These are phyloP conservation scores for Nestor notabilis DNA, from an alignment of 2,113 vertebrate genomes.

Conservation along the genomic window DNA sequence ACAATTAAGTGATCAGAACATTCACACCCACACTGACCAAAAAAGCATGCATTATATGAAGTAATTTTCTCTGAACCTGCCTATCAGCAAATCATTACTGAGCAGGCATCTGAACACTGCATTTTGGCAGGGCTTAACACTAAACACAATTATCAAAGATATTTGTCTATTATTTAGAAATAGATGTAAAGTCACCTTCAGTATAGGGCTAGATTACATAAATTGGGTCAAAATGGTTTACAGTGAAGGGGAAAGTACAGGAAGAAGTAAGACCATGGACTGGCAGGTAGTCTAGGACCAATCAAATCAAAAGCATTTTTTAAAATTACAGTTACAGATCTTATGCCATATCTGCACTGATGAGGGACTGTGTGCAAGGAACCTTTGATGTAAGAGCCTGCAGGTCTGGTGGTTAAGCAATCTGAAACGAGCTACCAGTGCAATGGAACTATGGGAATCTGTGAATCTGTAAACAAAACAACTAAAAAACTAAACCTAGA, in stretches of 20 bases:
- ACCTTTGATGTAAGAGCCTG: neutral
- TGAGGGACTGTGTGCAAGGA: neutral
- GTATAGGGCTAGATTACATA: neutral
- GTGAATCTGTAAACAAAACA: neutral
- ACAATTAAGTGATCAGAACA: conserved; percentile 59
- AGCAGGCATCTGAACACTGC: neutral
- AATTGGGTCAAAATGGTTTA: neutral
- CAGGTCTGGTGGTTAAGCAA: neutral
- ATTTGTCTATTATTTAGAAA: neutral
- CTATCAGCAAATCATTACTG: conserved; percentile 15
- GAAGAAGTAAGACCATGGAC: neutral
- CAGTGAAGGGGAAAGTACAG: neutral
- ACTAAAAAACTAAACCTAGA: neutral
- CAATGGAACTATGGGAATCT: neutral
- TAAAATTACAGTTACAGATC: neutral
- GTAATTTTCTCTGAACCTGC: neutral
- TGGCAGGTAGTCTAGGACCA: neutral
- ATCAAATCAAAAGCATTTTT: neutral
- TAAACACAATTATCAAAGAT: neutral
- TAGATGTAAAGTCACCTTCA: neutral
- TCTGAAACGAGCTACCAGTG: neutral
- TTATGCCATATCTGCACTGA: neutral
- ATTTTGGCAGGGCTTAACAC: neutral
- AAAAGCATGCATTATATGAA: neutral
- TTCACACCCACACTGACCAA: neutral